These are phyloP conservation scores for Oxycera nigricornis DNA, from an alignment of 2,888 invertebrate genomes.

Conservation along the genomic window DNA sequence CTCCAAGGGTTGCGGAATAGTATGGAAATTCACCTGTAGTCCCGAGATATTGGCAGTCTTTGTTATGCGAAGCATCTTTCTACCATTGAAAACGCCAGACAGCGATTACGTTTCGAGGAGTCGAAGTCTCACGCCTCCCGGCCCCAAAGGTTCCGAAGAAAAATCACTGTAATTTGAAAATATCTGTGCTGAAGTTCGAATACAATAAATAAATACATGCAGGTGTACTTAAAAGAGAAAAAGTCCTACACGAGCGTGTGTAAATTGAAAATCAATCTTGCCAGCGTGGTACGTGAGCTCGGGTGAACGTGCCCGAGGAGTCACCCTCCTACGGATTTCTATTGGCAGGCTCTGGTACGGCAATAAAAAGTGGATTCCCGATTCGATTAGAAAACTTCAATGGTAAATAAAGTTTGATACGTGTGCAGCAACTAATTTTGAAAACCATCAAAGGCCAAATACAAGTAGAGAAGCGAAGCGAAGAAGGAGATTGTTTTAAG, in stretches of 20 bases:
- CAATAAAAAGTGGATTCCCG: conserved; percentile 11
- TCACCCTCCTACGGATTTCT: background rate
- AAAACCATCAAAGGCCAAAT: background rate
- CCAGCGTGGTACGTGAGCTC: background rate
- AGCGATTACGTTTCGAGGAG: conserved; percentile 2
- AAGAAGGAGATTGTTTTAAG: too few relatives aligned
- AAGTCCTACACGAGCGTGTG: background rate
- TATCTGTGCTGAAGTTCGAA: background rate
- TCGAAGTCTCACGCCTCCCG: background rate
- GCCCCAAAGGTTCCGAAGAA: background rate
- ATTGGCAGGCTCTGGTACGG: background rate
- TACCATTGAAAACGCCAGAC: conserved; percentile 10
- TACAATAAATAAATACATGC: conserved; percentile 28
- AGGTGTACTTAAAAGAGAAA: conserved; percentile 31
- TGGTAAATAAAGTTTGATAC: background rate
- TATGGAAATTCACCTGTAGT: conserved; percentile 8
- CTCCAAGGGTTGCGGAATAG: background rate
- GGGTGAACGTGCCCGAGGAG: background rate
- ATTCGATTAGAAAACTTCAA: conserved; percentile 6
- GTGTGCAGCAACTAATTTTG: background rate
- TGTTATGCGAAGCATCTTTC: conserved; percentile 15
- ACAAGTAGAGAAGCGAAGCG: too few relatives aligned
- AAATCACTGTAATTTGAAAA: conserved; percentile 26
- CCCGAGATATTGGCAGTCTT: conserved; percentile 5
- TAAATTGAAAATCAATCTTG: conserved; percentile 35